phyloP scores from a whole-genome alignment of 2,113 vertebrate species.

The Pteruthius melanotis region DNA sequence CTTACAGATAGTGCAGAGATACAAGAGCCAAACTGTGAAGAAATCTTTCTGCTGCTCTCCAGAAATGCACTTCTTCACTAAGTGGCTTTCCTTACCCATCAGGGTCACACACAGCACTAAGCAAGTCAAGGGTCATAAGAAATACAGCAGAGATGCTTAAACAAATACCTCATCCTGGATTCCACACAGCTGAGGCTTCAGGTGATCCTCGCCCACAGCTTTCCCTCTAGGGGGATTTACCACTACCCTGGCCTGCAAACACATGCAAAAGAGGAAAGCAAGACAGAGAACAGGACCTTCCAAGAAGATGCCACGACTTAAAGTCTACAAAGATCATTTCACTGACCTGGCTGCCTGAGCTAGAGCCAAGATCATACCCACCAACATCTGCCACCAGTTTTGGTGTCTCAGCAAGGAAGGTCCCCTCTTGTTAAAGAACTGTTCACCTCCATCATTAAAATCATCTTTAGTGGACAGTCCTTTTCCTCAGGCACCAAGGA shows the following conservation, averaged over 20 bases:
- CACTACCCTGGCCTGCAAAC: neutral
- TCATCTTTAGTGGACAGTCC: neutral
- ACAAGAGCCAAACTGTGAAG: neutral
- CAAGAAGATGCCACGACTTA: neutral
- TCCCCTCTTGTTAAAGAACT: neutral
- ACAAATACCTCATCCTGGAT: neutral
- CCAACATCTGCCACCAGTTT: neutral
- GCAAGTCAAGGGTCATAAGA: neutral
- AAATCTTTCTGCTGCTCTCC: neutral
- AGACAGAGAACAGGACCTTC: neutral
- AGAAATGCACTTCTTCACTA: neutral
- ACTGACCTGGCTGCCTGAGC: neutral
- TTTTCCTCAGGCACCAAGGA: neutral
- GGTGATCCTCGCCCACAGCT: neutral
- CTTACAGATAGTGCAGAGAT: neutral
- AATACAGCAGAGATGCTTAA: constrained; percentile 21
- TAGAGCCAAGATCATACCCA: neutral
- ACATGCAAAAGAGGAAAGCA: neutral
- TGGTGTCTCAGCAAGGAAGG: neutral
- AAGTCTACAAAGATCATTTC: neutral
- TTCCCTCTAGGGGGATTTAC: neutral
- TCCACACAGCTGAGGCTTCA: neutral
- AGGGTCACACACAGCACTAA: neutral
- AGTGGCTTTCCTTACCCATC: neutral
- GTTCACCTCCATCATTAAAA: neutral